Evolutionary conservation across 2,113 vertebrate species (phyloP), one percentile per base, ranked within the genome.

Genomic region (Nerophis lumbriciformis): DNA sequence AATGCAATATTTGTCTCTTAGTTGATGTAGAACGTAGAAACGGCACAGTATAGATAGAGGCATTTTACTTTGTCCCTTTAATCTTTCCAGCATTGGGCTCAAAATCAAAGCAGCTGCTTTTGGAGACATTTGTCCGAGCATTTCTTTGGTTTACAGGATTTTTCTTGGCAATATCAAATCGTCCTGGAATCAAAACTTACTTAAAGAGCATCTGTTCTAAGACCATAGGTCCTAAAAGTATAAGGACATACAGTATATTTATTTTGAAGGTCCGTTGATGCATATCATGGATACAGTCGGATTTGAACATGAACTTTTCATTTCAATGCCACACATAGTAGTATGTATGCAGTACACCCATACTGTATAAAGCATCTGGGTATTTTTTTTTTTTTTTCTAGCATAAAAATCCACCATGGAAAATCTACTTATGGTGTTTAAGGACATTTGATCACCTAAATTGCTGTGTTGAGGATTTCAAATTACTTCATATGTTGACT

Each of bases 271-370:
- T 70, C 67, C 61, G 55, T 42, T 68, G 66, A 75, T 81, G 58
- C 75, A 77, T 76, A 58, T 80, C 72, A 59, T 47, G 56, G 59
- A 42, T 42, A 42, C 69, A 68, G 72, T 75, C 63, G 65, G 61
- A 85, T 76, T 50, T 38, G 6, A 79, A 61, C 60, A 51, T 47
- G 61, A 59, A 68, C 63, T 69, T 66, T 66, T 61, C 63, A 87
- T 86, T 75, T 58, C 49, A 76, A 77, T 62, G 64, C 77, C 87
- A 88, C 82, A 87, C 88, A 85, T 73, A 44, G 16, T 15, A 21
- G 76, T 68, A 82, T 87, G 79, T 81, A 74, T 75, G 64, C 42
- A 21, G 11, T 6, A 38, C 50, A 66, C 69, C 68, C 61, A 42
- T 42, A 9, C 8, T 42, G 39, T 42, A 42, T 42, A 42, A 37